Evolutionary conservation across 1,140 invertebrate species (phyloP).

Genomic region (Saccostrea echinata): DNA sequence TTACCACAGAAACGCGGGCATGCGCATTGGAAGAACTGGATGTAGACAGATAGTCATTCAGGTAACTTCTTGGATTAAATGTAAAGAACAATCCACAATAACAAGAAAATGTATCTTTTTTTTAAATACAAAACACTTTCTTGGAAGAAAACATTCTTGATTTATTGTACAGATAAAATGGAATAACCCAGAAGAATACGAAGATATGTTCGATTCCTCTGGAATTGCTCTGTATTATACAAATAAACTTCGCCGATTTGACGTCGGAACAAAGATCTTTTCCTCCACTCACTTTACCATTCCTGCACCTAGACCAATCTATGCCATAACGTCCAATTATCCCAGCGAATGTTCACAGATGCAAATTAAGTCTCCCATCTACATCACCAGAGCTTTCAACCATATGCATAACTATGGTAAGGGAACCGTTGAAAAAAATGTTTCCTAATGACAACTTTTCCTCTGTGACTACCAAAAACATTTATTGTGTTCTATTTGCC

Average conservation of each 20-base stretch:
- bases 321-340: constrained; percentile 47
- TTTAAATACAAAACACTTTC: no score
- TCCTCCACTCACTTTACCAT: constrained; percentile 54
- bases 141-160: background rate
- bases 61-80: background rate
- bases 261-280: constrained; percentile 51
- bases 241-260: constrained; percentile 41
- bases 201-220: constrained; percentile 45
- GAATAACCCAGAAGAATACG: constrained; percentile 40
- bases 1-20: constrained; percentile 46
- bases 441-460: background rate
- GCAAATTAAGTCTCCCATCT: constrained; percentile 54
- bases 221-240: constrained; percentile 52
- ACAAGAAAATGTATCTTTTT: no score
- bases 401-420: constrained; percentile 58
- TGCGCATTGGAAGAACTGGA: constrained; percentile 49
- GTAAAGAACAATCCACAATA: no score
- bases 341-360: constrained; percentile 52
- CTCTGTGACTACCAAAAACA: no score
- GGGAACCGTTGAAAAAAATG: background rate
- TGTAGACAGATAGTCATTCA: constrained; percentile 52
- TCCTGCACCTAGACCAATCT: constrained; percentile 23
- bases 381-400: constrained; percentile 54
- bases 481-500: no score
- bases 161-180: constrained; percentile 45